These are phyloP conservation scores for Willowsia nigromaculata DNA, from an alignment of 2,888 invertebrate genomes.

Conservation along the genomic window DNA sequence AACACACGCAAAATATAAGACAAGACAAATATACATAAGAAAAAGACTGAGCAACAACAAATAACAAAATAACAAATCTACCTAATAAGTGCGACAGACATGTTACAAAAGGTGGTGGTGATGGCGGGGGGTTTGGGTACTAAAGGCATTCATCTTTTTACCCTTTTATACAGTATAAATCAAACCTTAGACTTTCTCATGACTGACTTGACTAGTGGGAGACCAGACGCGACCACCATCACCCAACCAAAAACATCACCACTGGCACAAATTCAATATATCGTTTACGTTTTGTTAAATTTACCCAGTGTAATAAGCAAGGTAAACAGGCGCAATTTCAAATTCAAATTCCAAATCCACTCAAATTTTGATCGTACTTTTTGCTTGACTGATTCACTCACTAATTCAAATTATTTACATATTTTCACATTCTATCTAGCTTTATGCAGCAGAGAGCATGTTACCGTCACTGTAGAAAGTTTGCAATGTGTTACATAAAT, in stretches of 20 bases:
- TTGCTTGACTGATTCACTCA: not conserved
- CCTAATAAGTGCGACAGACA: constrained; percentile 43
- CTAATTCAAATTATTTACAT: constrained; percentile 37
- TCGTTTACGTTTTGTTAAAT: not conserved
- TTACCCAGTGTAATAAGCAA: not conserved
- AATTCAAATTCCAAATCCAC: constrained; percentile 33
- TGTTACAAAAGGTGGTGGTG: not conserved
- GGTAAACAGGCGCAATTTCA: constrained; percentile 21
- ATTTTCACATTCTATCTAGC: not conserved
- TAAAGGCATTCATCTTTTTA: not conserved
- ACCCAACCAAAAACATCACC: constrained; percentile 21
- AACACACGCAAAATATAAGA: not conserved
- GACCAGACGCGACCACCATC: constrained; percentile 12
- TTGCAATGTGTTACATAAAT: not conserved
- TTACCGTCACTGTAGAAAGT: not conserved
- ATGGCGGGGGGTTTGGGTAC: not conserved
- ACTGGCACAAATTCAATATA: not conserved
- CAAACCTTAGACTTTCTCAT: not conserved
- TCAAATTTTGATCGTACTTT: not conserved
- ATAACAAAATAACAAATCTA: constrained; percentile 41
- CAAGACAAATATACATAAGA: constrained; percentile 55
- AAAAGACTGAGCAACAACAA: constrained; percentile 21
- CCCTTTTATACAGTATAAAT: not conserved
- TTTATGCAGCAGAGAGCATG: not conserved
- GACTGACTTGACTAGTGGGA: constrained; percentile 5